Base-by-base conservation (phyloP, 2,113 vertebrate species). In the Jaculus jaculus region DNA sequence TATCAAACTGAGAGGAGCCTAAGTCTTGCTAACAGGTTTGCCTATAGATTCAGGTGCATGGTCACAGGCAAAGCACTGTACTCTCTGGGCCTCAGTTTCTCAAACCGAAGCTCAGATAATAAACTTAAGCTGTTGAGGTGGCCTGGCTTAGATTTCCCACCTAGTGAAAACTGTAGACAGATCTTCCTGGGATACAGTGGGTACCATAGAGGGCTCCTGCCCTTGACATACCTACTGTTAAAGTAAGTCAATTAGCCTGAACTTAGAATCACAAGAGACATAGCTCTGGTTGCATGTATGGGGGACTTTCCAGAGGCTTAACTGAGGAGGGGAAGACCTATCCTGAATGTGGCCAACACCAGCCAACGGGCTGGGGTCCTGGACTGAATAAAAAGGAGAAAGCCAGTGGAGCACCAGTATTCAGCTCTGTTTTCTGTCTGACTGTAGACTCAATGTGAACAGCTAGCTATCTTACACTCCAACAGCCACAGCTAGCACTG, bases 111-210 rank as follows among this genome's bases (percentile, higher is more conserved):
- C 28, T 42, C 0, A 6, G 39, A 28, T 1, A n/a, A 60, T 13
- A 39, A 39, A 47, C 54, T 32, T 16, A 37, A 42, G 71, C 9
- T 9, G 17, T 34, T 17, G 2, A 24, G 30, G 37, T 17, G 37
- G 80, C 61, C 16, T 23, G 4, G 39, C 83, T 90, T 32, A 20
- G 78, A 8, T 51, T 4, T 0, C 54, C 26, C 39, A 23, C 20
- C 2, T 1, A 11, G 68, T 5, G 47, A 54, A 72, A 51, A 20
- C 0, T 0, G 68, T 23, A 10, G 13, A 37, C 13, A 18, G 72
- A 65, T 7, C 6, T n/a, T 66, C 39, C 54, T 7, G 1, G 65
- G 28, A 15, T 13, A 8, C 7, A 63, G 30, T 0, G 0, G 20
- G 71, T 58, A 15, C 21, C 23, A 0, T 58, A 0, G 5, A 61